Evolutionary conservation across 2,888 invertebrate genomes (phyloP).

Genomic region (Mythimna impura): DNA sequence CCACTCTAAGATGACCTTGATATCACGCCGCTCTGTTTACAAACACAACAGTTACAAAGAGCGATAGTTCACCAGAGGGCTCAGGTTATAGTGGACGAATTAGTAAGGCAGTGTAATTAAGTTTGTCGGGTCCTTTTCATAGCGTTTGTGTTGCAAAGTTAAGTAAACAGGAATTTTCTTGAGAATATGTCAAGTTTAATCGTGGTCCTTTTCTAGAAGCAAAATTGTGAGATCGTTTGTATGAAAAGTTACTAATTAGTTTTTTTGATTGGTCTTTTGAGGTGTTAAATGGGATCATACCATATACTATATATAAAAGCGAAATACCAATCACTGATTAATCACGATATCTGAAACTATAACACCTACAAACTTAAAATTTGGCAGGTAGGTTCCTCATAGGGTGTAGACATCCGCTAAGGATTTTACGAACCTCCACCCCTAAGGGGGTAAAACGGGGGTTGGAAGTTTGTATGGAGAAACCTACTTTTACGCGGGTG

Average conservation of each 20-base stretch:
- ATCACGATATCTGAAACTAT: no score
- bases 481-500: no score
- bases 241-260: background rate
- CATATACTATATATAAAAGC: no score
- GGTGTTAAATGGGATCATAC: no score
- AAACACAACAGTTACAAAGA: slow-evolving; percentile 48
- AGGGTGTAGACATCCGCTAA: no score
- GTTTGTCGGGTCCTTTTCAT: slow-evolving; percentile 23
- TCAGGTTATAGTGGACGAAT: slow-evolving; percentile 60
- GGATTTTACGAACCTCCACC: no score
- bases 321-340: no score
- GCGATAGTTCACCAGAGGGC: slow-evolving; percentile 37
- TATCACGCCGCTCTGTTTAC: slow-evolving; percentile 43
- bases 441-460: no score
- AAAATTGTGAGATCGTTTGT: background rate
- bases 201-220: background rate
- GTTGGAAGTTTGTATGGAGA: no score
- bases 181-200: slow-evolving; percentile 8
- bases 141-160: slow-evolving; percentile 42
- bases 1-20: slow-evolving; percentile 57
- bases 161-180: slow-evolving; percentile 39
- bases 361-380: no score
- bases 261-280: no score
- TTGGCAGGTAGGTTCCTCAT: no score
- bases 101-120: slow-evolving; percentile 65